Percentiles rank a stretch among this genome's conserved stretches.
These are phyloP conservation scores for Gambusia affinis DNA, from an alignment of 2,113 vertebrate genomes.

Conservation along the genomic window DNA sequence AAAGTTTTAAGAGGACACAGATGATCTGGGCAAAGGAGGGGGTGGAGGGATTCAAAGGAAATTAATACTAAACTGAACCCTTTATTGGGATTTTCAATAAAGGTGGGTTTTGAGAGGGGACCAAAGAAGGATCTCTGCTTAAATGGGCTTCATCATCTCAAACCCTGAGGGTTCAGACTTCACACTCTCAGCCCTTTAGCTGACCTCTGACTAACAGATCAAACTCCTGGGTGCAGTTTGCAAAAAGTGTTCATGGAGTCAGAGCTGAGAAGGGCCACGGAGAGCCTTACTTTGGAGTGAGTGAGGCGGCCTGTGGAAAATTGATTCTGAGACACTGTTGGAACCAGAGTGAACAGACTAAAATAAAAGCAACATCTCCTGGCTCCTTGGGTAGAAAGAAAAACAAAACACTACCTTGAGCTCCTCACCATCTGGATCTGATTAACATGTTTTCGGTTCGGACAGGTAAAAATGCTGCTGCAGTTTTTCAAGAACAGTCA, in stretches of 20 bases:
- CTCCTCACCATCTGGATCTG: conserved; percentile 3
- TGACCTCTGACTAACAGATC: background rate
- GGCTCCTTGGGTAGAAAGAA: background rate
- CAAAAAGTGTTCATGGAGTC: background rate
- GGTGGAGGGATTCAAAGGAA: background rate
- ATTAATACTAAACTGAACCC: background rate
- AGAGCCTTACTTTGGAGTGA: no score
- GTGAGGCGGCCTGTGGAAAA: no score
- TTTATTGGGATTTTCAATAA: background rate
- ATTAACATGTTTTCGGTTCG: background rate
- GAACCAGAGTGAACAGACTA: background rate
- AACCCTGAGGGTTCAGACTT: background rate
- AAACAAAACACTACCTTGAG: background rate
- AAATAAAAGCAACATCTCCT: background rate
- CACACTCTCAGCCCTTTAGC: background rate
- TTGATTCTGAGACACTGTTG: background rate
- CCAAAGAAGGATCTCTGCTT: background rate
- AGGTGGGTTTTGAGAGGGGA: background rate
- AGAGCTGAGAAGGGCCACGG: background rate
- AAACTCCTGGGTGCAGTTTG: background rate
- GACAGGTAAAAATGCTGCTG: background rate
- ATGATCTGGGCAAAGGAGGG: background rate
- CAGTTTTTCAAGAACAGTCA: background rate
- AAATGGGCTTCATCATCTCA: background rate
- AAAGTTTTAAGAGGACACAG: background rate